Evolutionary conservation across 2,113 vertebrate genomes (phyloP).

Genomic region (Dendrocopos noguchii): DNA sequence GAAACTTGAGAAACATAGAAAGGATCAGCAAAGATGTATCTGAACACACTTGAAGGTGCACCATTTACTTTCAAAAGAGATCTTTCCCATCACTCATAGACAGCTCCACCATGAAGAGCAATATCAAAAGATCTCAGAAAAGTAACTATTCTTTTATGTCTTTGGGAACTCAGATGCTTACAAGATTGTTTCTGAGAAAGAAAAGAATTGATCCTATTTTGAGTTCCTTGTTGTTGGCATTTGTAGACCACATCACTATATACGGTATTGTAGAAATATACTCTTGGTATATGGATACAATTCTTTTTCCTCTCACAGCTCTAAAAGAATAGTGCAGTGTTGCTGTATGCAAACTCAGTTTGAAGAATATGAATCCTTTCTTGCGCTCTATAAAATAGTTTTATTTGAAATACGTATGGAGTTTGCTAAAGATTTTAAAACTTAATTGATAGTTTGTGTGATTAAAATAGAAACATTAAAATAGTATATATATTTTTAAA

Average conservation of each 20-base stretch:
- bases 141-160: constrained; percentile 83
- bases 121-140: constrained; percentile 82
- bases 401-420: background rate
- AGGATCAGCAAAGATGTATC: constrained; percentile 78
- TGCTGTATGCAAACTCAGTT: background rate
- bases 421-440: background rate
- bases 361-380: background rate
- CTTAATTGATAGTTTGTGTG: background rate
- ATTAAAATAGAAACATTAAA: background rate
- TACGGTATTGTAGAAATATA: constrained; percentile 59
- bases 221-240: constrained; percentile 73
- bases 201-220: constrained; percentile 80
- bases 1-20: constrained; percentile 72
- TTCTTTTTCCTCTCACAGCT: constrained; percentile 17
- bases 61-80: constrained; percentile 85
- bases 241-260: constrained; percentile 49
- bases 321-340: background rate
- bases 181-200: constrained; percentile 79
- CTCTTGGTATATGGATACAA: constrained; percentile 4
- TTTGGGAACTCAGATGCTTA: constrained; percentile 74
- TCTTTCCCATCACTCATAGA: constrained; percentile 79
- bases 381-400: background rate
- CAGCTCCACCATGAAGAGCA: constrained; percentile 73
- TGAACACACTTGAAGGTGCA: constrained; percentile 78
- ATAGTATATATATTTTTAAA: background rate